Evolutionary conservation across 2,797 vertebrate species (phyloP).

Genomic region (Eulemur rubriventer): DNA sequence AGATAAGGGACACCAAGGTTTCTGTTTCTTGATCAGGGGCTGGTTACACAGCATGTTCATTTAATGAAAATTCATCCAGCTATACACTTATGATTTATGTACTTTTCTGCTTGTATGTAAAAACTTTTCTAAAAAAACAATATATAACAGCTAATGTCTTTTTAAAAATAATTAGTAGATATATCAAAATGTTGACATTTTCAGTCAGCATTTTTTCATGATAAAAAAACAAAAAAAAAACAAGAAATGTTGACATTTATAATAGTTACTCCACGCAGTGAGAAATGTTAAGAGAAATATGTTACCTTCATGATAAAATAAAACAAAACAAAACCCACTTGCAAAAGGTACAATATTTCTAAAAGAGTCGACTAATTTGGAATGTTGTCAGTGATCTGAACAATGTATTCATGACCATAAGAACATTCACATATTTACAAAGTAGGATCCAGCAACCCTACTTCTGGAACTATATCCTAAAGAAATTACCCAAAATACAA

Average conservation of each 20-base stretch:
- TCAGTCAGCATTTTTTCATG: too few relatives aligned
- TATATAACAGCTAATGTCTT: not conserved
- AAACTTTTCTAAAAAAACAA: not conserved
- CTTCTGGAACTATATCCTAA: slow-evolving; percentile 28
- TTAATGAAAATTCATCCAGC: not conserved
- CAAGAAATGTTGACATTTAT: not conserved
- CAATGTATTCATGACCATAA: not conserved
- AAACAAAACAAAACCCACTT: not conserved
- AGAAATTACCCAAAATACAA: slow-evolving; percentile 16
- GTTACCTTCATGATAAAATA: not conserved
- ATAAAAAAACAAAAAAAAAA: too few relatives aligned
- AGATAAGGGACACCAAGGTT: not conserved
- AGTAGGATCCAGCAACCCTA: not conserved
- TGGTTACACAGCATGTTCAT: not conserved
- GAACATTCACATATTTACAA: not conserved
- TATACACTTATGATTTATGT: not conserved
- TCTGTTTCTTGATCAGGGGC: not conserved
- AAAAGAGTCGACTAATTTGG: not conserved
- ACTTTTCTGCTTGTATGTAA: not conserved
- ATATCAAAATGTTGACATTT: not conserved
- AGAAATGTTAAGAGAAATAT: slow-evolving; percentile 33
- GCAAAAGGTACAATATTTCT: not conserved
- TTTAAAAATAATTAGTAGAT: not conserved
- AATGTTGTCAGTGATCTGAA: not conserved
- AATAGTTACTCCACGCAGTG: not conserved